Base-by-base conservation (phyloP, 2,888 invertebrate genomes). In the Pristionchus entomophagus region DNA sequence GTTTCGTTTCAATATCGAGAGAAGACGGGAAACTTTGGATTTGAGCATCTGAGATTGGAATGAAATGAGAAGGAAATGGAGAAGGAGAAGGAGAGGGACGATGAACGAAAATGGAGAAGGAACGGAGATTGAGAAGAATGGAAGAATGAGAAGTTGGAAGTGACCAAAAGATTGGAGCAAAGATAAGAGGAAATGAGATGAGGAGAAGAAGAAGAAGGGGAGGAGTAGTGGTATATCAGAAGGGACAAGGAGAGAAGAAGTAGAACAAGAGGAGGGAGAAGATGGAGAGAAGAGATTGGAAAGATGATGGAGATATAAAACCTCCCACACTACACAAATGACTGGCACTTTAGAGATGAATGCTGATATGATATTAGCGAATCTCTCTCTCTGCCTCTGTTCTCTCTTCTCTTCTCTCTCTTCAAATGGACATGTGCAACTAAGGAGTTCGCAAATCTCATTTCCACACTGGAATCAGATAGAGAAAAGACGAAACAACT, bases 11-110 rank as follows among this genome's bases (percentile, higher is more conserved):
- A 81, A 38, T n/a, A 81, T 22, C 4, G 81, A 53, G 12, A 81
- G 22, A 35, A 81, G 41, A 38, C 56, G 53, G n/a, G 38, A 45
- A 81, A 81, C 56, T 81, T 35, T 56, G 22, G n/a, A n/a, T 38
- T 81, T 78, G n/a, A 78, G 45, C 78, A 78, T 78, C 78, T 78
- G 49, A 78, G n/a, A 78, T 32, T 56, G 53, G 38, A 56, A 49
- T 19, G 38, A 38, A 82, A 22, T 26, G 38, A 56, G 59, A 22
- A 38, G 8, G 56, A 32, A 80, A 19, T n/a, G n/a, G n/a, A n/a
- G n/a, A n/a, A n/a, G n/a, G n/a, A n/a, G n/a, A n/a, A n/a, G n/a
- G n/a, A 5, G 59, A 81, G 29, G 32, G 26, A 56, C 32, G 53
- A 41, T 26, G 41, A 26, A 62, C 14, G 62, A 19, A 32, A 32